Evolutionary conservation across 2,797 vertebrate genomes (phyloP), one percentile per base, ranked within the genome.

Genomic region (Oreochromis grahami): DNA sequence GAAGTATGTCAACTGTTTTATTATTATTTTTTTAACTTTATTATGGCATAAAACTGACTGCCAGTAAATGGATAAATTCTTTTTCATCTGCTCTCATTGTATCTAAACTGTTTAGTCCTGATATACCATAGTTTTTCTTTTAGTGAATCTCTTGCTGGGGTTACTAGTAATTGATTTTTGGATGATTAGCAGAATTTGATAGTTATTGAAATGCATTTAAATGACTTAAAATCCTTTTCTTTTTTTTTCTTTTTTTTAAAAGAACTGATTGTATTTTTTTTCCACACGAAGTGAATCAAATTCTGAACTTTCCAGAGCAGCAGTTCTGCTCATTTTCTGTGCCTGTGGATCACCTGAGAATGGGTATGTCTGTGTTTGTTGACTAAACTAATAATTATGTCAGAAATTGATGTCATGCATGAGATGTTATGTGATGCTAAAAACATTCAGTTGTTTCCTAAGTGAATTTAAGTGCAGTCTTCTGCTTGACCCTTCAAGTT

Each of bases 351-450:
- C 78, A 88, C 89, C 77, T 84, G 41, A 80, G 86, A 87, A 58
- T 8, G 81, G 77, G 48, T 89, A 21, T 84, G 82, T 88, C 77
- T 13, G 34, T 87, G 81, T 91, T 83, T 92, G 86, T 91, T 86
- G 70, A 86, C 86, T 84, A 83, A 86, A 84, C 88, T 88, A 79
- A 80, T 87, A 79, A 79, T 87, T 84, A 51, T 92, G 86, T 92
- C 90, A 92, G 78, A 94, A 93, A 91, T 91, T 93, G 90, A 94
- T 95, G 92, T 95, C 81, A 83, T 93, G 95, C 95, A 95, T 95
- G 93, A 93, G 78, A 76, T 90, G 91, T 94, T 84, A 90, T 34
- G 79, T 91, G 89, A 84, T 85, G 80, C 84, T 89, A 81, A 91
- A 86, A 51, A 80, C 78, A 86, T 86, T 84, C 58, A 88, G 70